Evolutionary conservation across 2,888 invertebrate species (phyloP).

Genomic region (Apamea crenata): DNA sequence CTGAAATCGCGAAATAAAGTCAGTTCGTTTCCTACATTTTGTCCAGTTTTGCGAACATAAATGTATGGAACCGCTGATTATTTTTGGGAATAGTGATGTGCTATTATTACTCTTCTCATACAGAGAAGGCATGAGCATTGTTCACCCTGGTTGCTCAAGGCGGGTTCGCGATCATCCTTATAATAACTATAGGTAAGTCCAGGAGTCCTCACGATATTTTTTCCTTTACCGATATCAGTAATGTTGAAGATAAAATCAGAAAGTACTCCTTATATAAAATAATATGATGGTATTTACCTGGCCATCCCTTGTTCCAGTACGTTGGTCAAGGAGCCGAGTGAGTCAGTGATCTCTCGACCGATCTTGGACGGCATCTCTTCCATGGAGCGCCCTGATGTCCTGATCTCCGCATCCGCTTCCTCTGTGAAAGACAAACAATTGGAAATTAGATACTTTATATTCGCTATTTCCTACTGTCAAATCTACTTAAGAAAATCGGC

Average conservation of each 20-base stretch:
- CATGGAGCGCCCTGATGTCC: slow-evolving; percentile 80
- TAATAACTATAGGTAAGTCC: background rate
- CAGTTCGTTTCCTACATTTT: no score
- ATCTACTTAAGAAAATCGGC: background rate
- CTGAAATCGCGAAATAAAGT: no score
- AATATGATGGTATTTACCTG: slow-evolving; percentile 73
- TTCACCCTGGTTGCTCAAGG: background rate
- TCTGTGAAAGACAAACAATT: slow-evolving; percentile 70
- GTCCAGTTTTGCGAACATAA: no score
- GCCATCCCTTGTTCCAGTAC: slow-evolving; percentile 80
- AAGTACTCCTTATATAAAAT: background rate
- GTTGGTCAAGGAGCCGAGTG: slow-evolving; percentile 77
- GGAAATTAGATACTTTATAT: background rate
- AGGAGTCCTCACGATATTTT: background rate
- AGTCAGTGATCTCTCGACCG: slow-evolving; percentile 82
- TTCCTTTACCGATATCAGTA: background rate
- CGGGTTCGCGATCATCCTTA: background rate
- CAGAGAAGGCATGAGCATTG: no score
- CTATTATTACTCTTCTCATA: no score
- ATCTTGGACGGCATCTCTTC: slow-evolving; percentile 82
- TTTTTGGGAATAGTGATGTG: no score
- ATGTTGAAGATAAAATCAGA: background rate
- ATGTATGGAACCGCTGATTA: no score
- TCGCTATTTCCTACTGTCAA: background rate
- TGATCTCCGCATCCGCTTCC: slow-evolving; percentile 84